Conservation (phyloP, 2,797 vertebrate genomes). For the Hydrophis major region DNA sequence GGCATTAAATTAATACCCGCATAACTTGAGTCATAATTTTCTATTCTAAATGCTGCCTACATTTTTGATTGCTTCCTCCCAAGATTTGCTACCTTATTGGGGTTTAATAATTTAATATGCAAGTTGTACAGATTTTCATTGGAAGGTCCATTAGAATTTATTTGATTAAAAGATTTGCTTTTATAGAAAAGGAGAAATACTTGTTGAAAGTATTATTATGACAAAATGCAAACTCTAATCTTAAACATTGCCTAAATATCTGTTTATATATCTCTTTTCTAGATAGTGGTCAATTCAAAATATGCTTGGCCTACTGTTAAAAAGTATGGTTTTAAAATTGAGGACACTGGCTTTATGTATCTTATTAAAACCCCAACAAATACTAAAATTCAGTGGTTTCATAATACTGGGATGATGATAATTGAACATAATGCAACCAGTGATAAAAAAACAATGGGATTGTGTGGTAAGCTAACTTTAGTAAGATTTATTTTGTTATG, state of each 20-base stretch:
- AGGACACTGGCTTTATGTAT: conserved; percentile 96
- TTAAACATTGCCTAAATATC: not conserved
- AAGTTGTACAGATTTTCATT: not conserved
- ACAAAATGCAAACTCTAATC: not conserved
- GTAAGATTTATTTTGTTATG: conserved; percentile 1
- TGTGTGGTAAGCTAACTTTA: conserved; percentile 81
- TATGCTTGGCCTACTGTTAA: conserved; percentile 86
- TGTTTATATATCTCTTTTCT: conserved; percentile 26
- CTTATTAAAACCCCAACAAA: conserved; percentile 84
- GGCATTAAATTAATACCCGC: not conserved
- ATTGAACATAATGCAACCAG: conserved; percentile 80
- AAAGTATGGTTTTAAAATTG: conserved; percentile 88
- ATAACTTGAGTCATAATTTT: not conserved
- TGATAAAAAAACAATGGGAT: conserved; percentile 77
- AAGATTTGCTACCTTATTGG: not conserved
- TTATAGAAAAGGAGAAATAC: not conserved
- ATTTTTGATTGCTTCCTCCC: not conserved
- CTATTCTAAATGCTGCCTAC: not conserved
- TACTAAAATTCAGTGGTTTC: conserved; percentile 92
- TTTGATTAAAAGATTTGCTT: not conserved
- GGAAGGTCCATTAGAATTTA: not conserved
- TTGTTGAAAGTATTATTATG: not conserved
- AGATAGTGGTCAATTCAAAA: conserved; percentile 88
- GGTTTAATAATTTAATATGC: not conserved
- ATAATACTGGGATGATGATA: conserved; percentile 92